phyloP scores from a whole-genome alignment of 2,888 invertebrate genomes.

The Agrotis exclamationis region DNA sequence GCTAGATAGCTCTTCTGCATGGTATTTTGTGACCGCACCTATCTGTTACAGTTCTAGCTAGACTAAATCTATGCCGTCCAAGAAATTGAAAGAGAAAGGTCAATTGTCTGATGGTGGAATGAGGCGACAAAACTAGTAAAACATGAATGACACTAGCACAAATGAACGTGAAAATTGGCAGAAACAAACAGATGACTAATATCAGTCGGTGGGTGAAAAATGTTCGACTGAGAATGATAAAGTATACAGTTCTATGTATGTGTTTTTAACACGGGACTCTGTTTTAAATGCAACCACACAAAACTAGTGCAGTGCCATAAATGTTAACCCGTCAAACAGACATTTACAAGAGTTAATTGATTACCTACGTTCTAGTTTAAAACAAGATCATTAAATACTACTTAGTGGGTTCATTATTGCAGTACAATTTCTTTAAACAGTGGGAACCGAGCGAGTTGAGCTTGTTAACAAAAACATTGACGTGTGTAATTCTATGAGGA shows the following conservation, averaged over 20 bases:
- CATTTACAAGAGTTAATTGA: constrained; percentile 13
- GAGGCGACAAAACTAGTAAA: no score
- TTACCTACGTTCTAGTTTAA: constrained; percentile 7
- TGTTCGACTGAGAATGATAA: no score
- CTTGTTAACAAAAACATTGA: constrained; percentile 40
- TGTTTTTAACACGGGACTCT: not conserved
- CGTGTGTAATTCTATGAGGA: constrained; percentile 35
- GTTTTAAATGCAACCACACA: not conserved
- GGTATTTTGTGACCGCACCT: not conserved
- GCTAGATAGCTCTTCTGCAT: not conserved
- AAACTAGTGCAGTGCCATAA: not conserved
- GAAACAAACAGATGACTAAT: no score
- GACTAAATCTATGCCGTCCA: no score
- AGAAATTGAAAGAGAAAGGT: no score
- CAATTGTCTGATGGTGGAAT: no score
- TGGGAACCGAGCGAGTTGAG: not conserved
- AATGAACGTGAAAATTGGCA: no score
- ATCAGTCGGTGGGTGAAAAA: no score
- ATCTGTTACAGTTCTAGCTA: not conserved
- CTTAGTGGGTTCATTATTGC: constrained; percentile 19
- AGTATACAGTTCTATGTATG: no score
- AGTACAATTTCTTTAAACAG: constrained; percentile 19
- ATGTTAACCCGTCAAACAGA: not conserved
- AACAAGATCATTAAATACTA: constrained; percentile 32
- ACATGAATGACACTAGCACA: no score